Conservation (phyloP, 2,797 vertebrate genomes). For the Anolis apletophallus region DNA sequence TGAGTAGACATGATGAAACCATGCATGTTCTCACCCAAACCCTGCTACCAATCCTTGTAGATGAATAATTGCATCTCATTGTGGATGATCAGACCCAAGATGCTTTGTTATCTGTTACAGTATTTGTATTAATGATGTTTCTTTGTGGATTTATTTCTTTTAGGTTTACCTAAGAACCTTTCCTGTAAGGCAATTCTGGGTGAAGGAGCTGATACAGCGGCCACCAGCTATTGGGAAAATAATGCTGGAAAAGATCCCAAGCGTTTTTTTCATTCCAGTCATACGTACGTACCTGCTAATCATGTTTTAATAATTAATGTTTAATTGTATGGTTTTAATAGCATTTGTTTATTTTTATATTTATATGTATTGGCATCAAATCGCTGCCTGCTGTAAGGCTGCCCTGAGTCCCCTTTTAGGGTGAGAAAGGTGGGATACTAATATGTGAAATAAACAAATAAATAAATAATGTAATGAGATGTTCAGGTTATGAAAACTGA, state of each 20-base stretch:
- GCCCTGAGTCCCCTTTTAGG: too few relatives aligned
- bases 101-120: background rate
- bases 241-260: conserved; percentile 4
- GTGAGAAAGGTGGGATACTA: too few relatives aligned
- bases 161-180: conserved; percentile 73
- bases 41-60: background rate
- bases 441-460: too few relatives aligned
- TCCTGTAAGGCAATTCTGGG: conserved; percentile 76
- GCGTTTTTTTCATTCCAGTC: conserved; percentile 40
- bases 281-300: conserved; percentile 52
- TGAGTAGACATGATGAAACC: background rate
- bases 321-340: background rate
- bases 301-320: background rate
- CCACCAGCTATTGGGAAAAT: conserved; percentile 65
- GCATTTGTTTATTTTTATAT: too few relatives aligned
- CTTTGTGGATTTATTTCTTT: conserved; percentile 26
- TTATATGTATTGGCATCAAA: too few relatives aligned
- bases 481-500: too few relatives aligned
- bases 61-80: background rate
- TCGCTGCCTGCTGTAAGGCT: too few relatives aligned
- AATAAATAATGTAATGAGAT: too few relatives aligned
- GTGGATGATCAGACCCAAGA: conserved; percentile 1
- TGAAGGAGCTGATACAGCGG: background rate
- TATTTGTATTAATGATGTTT: background rate
- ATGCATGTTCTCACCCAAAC: background rate